A percentile compares a stretch with the other conserved stretches of the same genome.
Conservation (phyloP, 2,113 vertebrate genomes). For the Crotalus tigris region DNA sequence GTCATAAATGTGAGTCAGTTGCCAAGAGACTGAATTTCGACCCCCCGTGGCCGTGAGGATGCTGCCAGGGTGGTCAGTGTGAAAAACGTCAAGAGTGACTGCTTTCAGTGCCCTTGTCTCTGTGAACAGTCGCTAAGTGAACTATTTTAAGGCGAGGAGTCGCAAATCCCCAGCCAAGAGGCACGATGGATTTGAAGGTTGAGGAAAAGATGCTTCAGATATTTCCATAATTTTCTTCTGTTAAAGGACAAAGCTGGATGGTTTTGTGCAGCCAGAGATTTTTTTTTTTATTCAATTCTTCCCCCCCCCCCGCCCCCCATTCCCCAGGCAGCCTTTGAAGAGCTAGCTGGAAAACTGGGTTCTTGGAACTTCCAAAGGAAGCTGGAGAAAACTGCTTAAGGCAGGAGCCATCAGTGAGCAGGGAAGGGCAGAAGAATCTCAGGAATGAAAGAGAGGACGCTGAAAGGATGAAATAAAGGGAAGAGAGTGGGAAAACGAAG, state of each 20-base stretch:
- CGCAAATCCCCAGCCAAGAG: background rate
- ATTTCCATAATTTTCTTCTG: background rate
- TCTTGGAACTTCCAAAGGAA: background rate
- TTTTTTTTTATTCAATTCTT: background rate
- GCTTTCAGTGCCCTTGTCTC: too few species aligned
- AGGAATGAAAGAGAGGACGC: background rate
- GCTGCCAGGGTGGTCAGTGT: too few species aligned
- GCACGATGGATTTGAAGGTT: background rate
- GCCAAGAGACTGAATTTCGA: background rate
- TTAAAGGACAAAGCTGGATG: background rate
- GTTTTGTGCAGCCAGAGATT: background rate
- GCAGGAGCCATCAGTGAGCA: background rate
- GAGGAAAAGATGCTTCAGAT: background rate
- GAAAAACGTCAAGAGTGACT: background rate
- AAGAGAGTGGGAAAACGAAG: background rate
- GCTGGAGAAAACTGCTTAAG: background rate
- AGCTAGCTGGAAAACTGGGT: background rate
- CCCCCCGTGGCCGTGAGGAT: too few species aligned
- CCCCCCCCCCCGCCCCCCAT: background rate
- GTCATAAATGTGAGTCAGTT: background rate
- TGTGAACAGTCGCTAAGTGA: too few species aligned
- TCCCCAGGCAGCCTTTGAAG: constrained; percentile 22
- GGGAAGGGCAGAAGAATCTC: background rate
- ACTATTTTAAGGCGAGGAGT: too few species aligned
- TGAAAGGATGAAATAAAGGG: too few species aligned